Evolutionary conservation across 2,113 vertebrate genomes (phyloP), one percentile per base, ranked within the genome.

Genomic region (Panthera leo): DNA sequence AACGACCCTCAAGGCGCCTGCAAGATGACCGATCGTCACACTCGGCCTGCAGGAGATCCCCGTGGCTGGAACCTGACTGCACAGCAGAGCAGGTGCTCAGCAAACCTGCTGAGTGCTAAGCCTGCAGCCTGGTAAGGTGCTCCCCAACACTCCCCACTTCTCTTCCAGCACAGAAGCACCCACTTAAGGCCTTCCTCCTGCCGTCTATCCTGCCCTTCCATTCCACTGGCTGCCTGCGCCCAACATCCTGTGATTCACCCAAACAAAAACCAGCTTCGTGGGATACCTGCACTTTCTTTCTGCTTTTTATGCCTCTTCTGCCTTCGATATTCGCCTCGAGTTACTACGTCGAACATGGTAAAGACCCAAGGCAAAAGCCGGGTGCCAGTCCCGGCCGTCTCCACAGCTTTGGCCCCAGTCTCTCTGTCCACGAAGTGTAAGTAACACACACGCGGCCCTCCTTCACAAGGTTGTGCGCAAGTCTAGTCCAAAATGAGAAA

Each of bases 301-400:
- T 48, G 71, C 70, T 58, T 93, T 92, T 70, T 71, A 55, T 58
- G 92, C n/a, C 75, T 84, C 36, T 2, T 63, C 71, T 42, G 31
- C 87, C 71, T 82, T 86, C 34, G 73, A 23, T 19, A 88, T 75
- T 70, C 58, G 73, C 34, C 82, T 39, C 23, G 48, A 21, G 36
- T 16, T 79, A 84, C 71, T 53, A 67, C 39, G 8, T 75, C 36
- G 48, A 85, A 89, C 6, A 8, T 14, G 27, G n/a, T n/a, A 83
- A 67, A 73, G 91, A 95, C 4, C 16, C 70, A 90, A 93, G 80
- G 63, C 7, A 58, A 96, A 97, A 75, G 58, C 16, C 80, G 34
- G 42, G 14, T 68, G 39, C 63, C 34, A 45, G 42, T 11, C 25
- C 23, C 76, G 36, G 71, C 2, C 68, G 48, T 14, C 45, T 42